Evolutionary conservation across 2,888 invertebrate species (phyloP), one percentile per base, ranked within the genome.

Genomic region (Leptopilina myrica): DNA sequence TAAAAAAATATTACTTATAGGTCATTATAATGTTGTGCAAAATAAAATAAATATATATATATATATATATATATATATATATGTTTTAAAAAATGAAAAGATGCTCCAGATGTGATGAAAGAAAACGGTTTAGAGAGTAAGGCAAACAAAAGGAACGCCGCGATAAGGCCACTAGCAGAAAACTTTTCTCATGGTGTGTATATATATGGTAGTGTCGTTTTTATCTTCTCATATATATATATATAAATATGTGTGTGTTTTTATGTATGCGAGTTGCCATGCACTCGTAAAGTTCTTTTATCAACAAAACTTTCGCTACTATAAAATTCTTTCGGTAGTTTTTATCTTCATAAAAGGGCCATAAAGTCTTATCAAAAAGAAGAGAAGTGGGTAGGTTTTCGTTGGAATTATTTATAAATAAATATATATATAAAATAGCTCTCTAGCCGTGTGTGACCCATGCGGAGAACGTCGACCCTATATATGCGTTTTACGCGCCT

Each of bases 401-500:
- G 73, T 59, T 73, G 64, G 81, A 79, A 43, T 81, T 80, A 64
- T 56, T 67, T 14, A 12, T 69, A 64, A 69, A 76, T 76, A 81
- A 76, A 80, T 82, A 76, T 76, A 81, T 75, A 80, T 82, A 79
- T 82, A 43, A 43, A 43, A 83, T 76, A 83, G 81, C 86, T 20
- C 86, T 80, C 84, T 1, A 1, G 2, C 2, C 3, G 3, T 33
- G 33, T 33, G 79, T 84, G 86, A 86, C 86, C 87, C 80, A 83
- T 83, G 20, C 20, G 82, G 82, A 80, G 84, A 84, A 80, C 84
- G 84, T 82, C 84, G 85, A 85, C 86, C 85, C 80, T 82, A 2
- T 33, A 33, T 33, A 33, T 33, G 33, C 33, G 81, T 82, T 88
- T 88, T 87, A 86, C 87, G 87, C 86, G 88, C 86, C 85, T 87